Conservation (phyloP, 2,888 invertebrate genomes). For the Diachrysia chrysitis region DNA sequence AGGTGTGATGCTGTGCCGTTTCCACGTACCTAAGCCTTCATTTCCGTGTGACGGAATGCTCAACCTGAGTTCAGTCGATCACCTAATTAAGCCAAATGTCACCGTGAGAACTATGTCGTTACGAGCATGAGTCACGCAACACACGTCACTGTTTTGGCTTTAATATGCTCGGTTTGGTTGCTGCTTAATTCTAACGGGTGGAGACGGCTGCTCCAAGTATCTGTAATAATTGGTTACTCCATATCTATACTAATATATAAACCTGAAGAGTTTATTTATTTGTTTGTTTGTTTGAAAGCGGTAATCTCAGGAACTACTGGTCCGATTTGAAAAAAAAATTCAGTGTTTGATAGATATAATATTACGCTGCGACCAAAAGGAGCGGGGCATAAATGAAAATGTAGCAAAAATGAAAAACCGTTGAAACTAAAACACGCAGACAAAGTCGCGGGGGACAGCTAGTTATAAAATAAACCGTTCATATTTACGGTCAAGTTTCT, state of each 20-base stretch:
- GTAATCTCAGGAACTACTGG: too few relatives aligned
- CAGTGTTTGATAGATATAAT: too few relatives aligned
- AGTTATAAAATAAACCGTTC: too few relatives aligned
- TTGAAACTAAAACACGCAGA: too few relatives aligned
- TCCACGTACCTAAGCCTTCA: constrained; percentile 45
- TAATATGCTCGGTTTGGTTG: not conserved
- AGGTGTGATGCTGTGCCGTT: constrained; percentile 49
- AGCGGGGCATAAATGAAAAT: too few relatives aligned
- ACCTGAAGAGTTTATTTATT: too few relatives aligned
- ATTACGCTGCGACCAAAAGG: too few relatives aligned
- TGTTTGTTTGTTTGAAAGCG: too few relatives aligned
- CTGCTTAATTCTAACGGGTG: not conserved
- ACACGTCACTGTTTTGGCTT: not conserved
- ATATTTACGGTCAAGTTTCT: too few relatives aligned
- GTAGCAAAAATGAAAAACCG: too few relatives aligned
- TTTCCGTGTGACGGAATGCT: constrained; percentile 65
- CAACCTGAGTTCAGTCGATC: constrained; percentile 60
- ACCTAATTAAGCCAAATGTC: constrained; percentile 62
- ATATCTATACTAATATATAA: not conserved
- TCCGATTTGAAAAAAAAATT: too few relatives aligned
- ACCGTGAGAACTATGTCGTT: constrained; percentile 34
- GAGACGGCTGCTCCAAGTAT: not conserved
- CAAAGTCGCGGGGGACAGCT: too few relatives aligned
- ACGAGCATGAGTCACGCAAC: constrained; percentile 2
- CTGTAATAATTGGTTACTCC: not conserved